Evolutionary conservation across 2,797 vertebrate species (phyloP).

Genomic region (Erpetoichthys calabaricus): DNA sequence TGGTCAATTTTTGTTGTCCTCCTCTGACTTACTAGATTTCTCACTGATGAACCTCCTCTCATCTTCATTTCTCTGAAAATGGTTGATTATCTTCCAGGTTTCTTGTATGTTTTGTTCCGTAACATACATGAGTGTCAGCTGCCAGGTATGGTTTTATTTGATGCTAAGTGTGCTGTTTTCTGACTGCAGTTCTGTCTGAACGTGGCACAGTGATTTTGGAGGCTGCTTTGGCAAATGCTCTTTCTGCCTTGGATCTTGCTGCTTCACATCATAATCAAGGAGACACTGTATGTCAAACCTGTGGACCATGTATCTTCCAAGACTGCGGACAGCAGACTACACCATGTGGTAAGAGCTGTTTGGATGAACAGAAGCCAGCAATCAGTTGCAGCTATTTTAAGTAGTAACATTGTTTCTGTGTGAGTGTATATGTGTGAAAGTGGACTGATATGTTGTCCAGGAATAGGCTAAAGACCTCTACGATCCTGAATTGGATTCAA

Average conservation of each 20-base stretch:
- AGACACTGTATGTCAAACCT: slow-evolving; percentile 46
- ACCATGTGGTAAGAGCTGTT: slow-evolving; percentile 43
- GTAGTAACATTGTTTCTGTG: too few relatives aligned
- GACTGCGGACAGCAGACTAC: slow-evolving; percentile 52
- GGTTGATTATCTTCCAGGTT: too few relatives aligned
- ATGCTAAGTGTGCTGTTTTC: background rate
- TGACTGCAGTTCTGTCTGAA: slow-evolving; percentile 61
- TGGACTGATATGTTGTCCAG: too few relatives aligned
- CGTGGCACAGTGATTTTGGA: slow-evolving; percentile 78
- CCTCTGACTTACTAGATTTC: background rate
- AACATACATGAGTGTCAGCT: too few relatives aligned
- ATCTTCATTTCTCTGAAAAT: background rate
- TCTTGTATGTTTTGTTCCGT: too few relatives aligned
- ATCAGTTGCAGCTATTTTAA: too few relatives aligned
- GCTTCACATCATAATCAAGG: slow-evolving; percentile 47
- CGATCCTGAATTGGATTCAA: too few relatives aligned
- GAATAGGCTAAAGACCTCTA: too few relatives aligned
- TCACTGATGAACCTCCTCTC: background rate
- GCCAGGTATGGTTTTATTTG: too few relatives aligned
- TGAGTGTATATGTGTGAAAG: too few relatives aligned
- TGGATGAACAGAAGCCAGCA: too few relatives aligned
- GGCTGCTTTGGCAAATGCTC: slow-evolving; percentile 61
- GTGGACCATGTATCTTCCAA: slow-evolving; percentile 63
- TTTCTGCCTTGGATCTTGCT: slow-evolving; percentile 54
- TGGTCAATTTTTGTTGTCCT: background rate